Evolutionary conservation across 2,113 vertebrate species (phyloP), one percentile per base, ranked within the genome.

Genomic region (Hemiprocne comata): DNA sequence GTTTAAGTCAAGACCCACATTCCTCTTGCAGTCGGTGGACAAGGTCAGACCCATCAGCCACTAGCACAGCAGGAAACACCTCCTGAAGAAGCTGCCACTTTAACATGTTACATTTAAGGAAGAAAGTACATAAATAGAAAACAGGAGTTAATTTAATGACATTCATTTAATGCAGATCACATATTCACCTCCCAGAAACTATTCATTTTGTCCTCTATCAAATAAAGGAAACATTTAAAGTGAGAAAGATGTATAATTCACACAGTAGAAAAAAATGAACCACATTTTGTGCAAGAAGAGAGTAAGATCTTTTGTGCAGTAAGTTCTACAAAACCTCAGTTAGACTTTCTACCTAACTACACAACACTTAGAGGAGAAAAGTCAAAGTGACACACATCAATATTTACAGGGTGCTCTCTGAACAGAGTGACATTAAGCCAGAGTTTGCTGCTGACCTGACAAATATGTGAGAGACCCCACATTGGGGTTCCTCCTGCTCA

Each of bases 381-480:
- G 78, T 34, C 87, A 42, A 33, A 42, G 58, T 57, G 87, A 62
- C 69, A 71, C 7, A 66, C 38, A 90, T 90, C 48, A 65, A 58
- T 80, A 97, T 95, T 95, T 93, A 54, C 50, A 91, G 74, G 40
- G 50, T 84, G 70, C 58, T 76, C 85, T 73, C 62, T 29, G 54
- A 93, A 58, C 74, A 79, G 60, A 75, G 78, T 74, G 85, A 83
- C 94, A 88, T 86, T 54, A 77, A 42, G 72, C 46, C 76, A 71
- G 10, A 17, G 64, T 66, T 80, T 67, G 74, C 74, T 58, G 93
- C 91, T 94, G 85, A 95, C 76, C 81, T 61, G 76, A 94, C 94
- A 95, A 93, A 97, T 95, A 78, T 38, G 34, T 74, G 76, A 82
- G 78, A 87, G 31, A 33, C 0, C 74, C 69, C 70, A 78, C 89